phyloP scores from a whole-genome alignment of 1,140 invertebrate species.

The Steinernema khuongi region DNA sequence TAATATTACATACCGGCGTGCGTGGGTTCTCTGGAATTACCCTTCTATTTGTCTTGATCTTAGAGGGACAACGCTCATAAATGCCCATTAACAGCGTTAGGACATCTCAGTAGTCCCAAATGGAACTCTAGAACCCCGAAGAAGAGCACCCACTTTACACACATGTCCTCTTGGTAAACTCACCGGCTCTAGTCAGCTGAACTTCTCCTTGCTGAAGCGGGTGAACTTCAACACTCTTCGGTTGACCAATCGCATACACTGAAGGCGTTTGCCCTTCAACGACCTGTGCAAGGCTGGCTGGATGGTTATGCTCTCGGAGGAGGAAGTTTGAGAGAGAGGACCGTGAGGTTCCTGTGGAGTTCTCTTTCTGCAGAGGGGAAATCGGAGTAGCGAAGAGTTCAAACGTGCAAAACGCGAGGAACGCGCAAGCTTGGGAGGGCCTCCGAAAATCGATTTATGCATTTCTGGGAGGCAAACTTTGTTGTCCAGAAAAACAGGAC shows the following conservation, averaged over 20 bases:
- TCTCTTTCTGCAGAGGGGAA: not conserved
- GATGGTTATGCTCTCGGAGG: not conserved
- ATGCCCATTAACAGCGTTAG: too few relatives aligned
- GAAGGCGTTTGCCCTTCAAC: not conserved
- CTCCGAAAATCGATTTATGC: constrained; percentile 12
- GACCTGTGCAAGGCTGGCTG: not conserved
- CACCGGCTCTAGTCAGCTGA: constrained; percentile 9
- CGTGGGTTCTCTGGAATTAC: too few relatives aligned
- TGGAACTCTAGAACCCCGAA: too few relatives aligned
- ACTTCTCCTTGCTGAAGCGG: constrained; percentile 7
- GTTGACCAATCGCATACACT: constrained; percentile 10
- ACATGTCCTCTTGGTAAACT: not conserved
- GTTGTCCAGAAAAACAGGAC: not conserved
- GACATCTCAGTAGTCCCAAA: too few relatives aligned
- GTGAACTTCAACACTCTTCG: not conserved
- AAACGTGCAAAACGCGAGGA: not conserved
- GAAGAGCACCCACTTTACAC: not conserved
- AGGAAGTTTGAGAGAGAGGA: not conserved
- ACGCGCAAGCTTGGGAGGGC: constrained; percentile 9
- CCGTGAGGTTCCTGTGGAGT: not conserved
- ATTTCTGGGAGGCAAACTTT: not conserved
- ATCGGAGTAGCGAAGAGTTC: not conserved
- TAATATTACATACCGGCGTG: too few relatives aligned
- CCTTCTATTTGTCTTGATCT: too few relatives aligned
- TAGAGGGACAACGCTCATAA: too few relatives aligned